These are phyloP conservation scores for Podarcis lilfordi DNA, from an alignment of 2,797 vertebrate genomes.

Conservation along the genomic window DNA sequence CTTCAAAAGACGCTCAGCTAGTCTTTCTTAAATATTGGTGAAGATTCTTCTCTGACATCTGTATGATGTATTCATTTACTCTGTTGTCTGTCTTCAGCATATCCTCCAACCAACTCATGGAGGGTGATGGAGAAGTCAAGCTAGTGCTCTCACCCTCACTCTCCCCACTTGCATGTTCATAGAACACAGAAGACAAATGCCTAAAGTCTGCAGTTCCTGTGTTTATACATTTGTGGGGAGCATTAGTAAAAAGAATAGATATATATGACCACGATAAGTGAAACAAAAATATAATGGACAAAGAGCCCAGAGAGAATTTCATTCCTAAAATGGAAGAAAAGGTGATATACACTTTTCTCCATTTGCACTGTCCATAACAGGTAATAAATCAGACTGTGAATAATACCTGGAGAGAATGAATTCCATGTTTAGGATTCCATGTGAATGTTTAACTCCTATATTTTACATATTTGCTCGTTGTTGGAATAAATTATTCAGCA, in stretches of 20 bases:
- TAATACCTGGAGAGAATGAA: conserved; percentile 12
- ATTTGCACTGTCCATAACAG: conserved; percentile 9
- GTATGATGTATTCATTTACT: background rate
- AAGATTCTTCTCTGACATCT: background rate
- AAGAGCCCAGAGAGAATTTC: conserved; percentile 27
- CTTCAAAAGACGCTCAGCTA: too few relatives aligned
- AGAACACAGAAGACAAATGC: too few relatives aligned
- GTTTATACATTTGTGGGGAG: conserved; percentile 39
- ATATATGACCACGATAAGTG: conserved; percentile 55
- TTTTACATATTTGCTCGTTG: conserved; percentile 8
- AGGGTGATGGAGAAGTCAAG: too few relatives aligned
- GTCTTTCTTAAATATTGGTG: background rate
- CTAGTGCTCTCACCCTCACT: too few relatives aligned
- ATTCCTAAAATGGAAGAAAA: conserved; percentile 29
- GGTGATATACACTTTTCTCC: background rate
- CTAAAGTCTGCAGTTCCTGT: conserved; percentile 34
- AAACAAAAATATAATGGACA: conserved; percentile 57
- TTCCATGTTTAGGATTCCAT: background rate
- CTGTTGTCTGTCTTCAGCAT: too few relatives aligned
- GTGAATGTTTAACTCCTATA: background rate
- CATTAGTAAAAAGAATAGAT: conserved; percentile 25
- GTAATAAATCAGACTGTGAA: conserved; percentile 10
- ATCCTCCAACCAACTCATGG: too few relatives aligned
- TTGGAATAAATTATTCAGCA: conserved; percentile 19
- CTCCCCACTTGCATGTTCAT: background rate